These are phyloP conservation scores for Didymodactylos carnosus DNA, from an alignment of 2,888 invertebrate genomes.

Conservation along the genomic window DNA sequence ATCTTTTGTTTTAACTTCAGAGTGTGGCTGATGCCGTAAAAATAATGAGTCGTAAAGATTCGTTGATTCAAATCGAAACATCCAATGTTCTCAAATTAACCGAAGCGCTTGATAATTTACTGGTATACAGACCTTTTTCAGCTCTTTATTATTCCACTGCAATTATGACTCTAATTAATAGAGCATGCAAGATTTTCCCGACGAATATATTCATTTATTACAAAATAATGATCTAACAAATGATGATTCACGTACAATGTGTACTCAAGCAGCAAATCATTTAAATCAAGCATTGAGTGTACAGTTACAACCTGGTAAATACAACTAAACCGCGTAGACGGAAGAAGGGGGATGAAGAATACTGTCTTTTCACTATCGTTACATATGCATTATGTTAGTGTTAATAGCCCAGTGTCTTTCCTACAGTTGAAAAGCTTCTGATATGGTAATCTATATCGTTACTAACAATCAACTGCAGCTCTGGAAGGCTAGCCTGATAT, in stretches of 20 bases:
- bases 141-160: not conserved
- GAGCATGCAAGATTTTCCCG: not conserved
- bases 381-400: too few relatives aligned
- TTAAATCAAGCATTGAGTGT: not conserved
- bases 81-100: slow-evolving; percentile 60
- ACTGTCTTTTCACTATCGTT: too few relatives aligned
- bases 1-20: too few relatives aligned
- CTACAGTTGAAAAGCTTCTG: too few relatives aligned
- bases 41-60: slow-evolving; percentile 71
- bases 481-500: too few relatives aligned
- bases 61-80: slow-evolving; percentile 62
- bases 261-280: not conserved
- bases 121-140: slow-evolving; percentile 43
- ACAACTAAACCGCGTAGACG: too few relatives aligned
- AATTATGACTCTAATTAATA: not conserved
- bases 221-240: not conserved
- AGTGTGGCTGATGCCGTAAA: slow-evolving; percentile 11
- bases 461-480: too few relatives aligned
- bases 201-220: not conserved
- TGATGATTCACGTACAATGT: not conserved
- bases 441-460: too few relatives aligned
- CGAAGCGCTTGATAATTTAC: slow-evolving; percentile 54
- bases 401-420: too few relatives aligned
- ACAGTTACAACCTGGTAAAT: not conserved
- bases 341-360: too few relatives aligned